Evolutionary conservation across 2,888 invertebrate species (phyloP), one percentile per base, ranked within the genome.

Genomic region (Volucella inflata): DNA sequence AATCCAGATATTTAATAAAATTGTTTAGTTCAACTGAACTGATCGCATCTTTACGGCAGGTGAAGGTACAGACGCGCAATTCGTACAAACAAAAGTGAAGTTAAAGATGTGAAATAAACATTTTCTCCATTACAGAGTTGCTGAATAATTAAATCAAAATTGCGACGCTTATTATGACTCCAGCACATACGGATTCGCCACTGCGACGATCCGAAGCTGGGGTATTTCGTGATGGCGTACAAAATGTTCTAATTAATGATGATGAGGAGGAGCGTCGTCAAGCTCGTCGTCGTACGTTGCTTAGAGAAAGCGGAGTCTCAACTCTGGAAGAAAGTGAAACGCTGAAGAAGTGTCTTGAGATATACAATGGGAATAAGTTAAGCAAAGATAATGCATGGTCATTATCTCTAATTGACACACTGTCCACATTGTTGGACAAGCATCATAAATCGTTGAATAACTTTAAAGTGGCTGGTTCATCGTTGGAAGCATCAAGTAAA

Each of bases 371-470:
- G 92, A 97, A 97, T 93, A 98, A 97, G 95, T 96, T 98, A 88
- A 97, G 95, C 89, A 93, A 94, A 62, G 97, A 97, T 90, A 98
- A 98, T 93, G 98, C 97, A 0, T 98, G 98, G 94, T 95, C 95
- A 87, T 93, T 98, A 1, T 95, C 96, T 87, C 93, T 98, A 59
- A 98, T 98, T 88, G 98, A 98, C 90, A 96, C 96, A 88, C 95
- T 98, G 94, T 94, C 95, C 0, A 95, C 95, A 17, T 94, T 97
- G 93, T 90, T 97, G n/a, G 93, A 94, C 50, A 94, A 95, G 67
- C 95, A 95, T 89, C 95, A 96, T 90, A 93, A 94, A 2, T 94
- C 95, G 8, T 93, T 96, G 92, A 95, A 95, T 79, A 94, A 95
- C 89, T 93, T 96, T 64, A 95, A 97, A 94, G 95, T 97, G 11